phyloP scores from a whole-genome alignment of 1,140 invertebrate species.

The Aphis gossypii region DNA sequence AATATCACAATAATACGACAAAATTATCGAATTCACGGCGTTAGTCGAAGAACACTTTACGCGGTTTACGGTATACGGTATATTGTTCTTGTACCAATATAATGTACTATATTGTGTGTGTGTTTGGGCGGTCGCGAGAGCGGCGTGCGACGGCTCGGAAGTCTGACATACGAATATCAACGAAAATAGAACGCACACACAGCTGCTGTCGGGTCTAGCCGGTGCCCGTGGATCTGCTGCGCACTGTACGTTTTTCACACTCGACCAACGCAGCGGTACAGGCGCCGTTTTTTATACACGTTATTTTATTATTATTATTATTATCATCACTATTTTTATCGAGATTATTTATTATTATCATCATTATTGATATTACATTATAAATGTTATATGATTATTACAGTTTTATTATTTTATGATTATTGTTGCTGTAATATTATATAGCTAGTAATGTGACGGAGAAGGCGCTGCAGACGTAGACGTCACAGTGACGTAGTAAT shows the following conservation, averaged over 20 bases:
- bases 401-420: not conserved
- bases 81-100: not conserved
- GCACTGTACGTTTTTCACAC: slow-evolving; percentile 12
- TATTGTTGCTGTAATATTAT: not conserved
- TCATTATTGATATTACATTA: not conserved
- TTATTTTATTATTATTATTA: not conserved
- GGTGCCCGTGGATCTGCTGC: not conserved
- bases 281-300: not conserved
- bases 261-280: not conserved
- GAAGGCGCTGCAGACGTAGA: not conserved
- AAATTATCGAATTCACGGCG: not conserved
- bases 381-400: not conserved
- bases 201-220: not conserved
- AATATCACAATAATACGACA: not conserved
- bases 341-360: not conserved
- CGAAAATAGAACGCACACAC: slow-evolving; percentile 30
- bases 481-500: not conserved
- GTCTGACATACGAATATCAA: not conserved
- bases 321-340: not conserved
- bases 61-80: not conserved
- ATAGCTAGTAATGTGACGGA: not conserved
- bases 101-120: not conserved
- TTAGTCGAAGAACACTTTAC: not conserved
- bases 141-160: not conserved
- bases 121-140: not conserved